Percentiles rank a stretch among this genome's conserved stretches.
These are phyloP conservation scores for Eupristina koningsbergeri DNA, from an alignment of 1,140 invertebrate species.

Conservation along the genomic window DNA sequence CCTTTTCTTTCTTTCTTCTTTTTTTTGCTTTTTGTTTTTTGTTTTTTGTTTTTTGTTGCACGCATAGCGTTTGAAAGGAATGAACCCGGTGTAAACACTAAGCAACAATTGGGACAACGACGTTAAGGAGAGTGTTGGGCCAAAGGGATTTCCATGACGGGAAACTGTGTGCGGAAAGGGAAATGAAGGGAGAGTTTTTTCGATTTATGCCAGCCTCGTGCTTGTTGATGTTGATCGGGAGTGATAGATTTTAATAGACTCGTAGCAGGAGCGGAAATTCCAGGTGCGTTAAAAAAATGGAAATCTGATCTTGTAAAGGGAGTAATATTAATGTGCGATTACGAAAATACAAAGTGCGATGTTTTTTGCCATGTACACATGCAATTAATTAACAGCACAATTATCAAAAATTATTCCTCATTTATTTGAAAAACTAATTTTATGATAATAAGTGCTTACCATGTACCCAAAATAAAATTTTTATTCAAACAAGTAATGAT, in stretches of 20 bases:
- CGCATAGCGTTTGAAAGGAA: neutral
- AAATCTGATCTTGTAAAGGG: neutral
- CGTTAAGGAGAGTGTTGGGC: constrained; percentile 1
- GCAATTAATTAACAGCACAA: too few species aligned
- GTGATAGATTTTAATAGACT: neutral
- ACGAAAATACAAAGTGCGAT: too few species aligned
- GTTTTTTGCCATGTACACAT: too few species aligned
- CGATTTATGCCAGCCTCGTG: neutral
- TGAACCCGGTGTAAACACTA: neutral
- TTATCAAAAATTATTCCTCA: too few species aligned
- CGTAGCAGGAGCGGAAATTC: neutral
- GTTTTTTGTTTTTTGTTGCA: neutral
- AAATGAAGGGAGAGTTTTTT: neutral
- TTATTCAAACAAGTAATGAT: too few species aligned
- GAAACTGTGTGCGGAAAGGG: neutral
- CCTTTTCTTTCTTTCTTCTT: too few species aligned
- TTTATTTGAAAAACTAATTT: too few species aligned
- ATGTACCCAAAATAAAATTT: too few species aligned
- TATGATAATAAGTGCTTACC: too few species aligned
- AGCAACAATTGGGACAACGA: constrained; percentile 35
- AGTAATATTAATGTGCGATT: too few species aligned
- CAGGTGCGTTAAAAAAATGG: neutral
- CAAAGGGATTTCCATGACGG: neutral
- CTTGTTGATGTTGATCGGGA: neutral
- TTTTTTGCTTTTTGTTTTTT: too few species aligned